These are phyloP conservation scores for Pseudois nayaur DNA, from an alignment of 2,113 vertebrate species.

Conservation along the genomic window DNA sequence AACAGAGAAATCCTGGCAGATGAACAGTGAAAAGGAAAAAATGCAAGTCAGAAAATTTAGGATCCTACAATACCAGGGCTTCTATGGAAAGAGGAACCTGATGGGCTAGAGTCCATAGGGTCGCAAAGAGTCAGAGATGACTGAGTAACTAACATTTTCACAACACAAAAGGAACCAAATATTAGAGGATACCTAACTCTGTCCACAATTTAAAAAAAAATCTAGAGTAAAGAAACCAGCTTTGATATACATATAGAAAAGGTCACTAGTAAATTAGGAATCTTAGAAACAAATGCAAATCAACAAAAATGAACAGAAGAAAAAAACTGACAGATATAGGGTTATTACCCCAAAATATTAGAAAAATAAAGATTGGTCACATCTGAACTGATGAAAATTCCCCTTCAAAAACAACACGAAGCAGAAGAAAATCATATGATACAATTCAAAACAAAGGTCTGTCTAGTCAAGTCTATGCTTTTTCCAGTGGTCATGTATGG, in stretches of 20 bases:
- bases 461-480: neutral
- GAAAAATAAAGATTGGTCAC: neutral
- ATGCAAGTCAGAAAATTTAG: neutral
- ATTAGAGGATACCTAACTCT: neutral
- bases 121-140: neutral
- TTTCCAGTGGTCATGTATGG: neutral
- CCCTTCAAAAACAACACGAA: neutral
- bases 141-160: neutral
- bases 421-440: neutral
- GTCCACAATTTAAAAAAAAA: neutral
- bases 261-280: neutral
- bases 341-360: neutral
- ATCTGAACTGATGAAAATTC: neutral
- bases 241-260: neutral
- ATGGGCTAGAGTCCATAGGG: neutral
- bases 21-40: neutral
- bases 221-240: neutral
- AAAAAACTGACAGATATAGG: neutral
- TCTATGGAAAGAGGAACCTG: neutral
- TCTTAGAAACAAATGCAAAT: neutral
- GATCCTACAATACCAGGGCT: neutral
- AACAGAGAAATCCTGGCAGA: neutral
- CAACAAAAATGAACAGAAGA: neutral
- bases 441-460: neutral
- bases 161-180: neutral